Evolutionary conservation across 2,888 invertebrate species (phyloP).

Genomic region (Adineta ricciae): DNA sequence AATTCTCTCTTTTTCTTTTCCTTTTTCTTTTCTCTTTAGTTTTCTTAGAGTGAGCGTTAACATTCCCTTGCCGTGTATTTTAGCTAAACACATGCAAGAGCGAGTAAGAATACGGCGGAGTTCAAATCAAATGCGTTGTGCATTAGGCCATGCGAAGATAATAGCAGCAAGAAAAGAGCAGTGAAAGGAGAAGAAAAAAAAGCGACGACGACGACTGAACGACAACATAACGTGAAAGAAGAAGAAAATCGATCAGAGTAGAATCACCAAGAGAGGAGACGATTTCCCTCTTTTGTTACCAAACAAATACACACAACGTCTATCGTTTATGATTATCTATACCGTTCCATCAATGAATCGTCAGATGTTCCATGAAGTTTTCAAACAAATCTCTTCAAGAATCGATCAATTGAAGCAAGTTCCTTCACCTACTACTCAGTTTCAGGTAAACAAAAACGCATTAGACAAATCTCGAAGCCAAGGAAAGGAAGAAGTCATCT

Average conservation of each 20-base stretch:
- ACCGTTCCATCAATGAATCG: neutral
- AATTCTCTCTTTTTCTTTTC: neutral
- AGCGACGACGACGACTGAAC: too few species aligned
- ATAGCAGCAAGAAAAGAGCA: neutral
- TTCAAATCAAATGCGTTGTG: neutral
- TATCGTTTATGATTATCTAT: neutral
- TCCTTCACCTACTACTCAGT: neutral
- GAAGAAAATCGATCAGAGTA: conserved; percentile 2
- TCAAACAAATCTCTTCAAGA: conserved; percentile 7
- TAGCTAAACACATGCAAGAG: neutral
- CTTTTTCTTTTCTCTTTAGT: neutral
- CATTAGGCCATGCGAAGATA: neutral
- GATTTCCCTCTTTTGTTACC: neutral
- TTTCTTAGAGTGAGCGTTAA: neutral
- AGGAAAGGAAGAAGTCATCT: neutral
- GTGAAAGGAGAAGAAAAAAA: neutral
- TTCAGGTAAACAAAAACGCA: neutral
- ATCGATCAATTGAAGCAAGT: neutral
- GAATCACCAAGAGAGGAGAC: neutral
- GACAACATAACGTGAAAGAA: neutral
- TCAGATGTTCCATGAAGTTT: neutral
- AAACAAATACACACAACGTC: neutral
- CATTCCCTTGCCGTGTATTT: neutral
- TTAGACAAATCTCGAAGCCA: too few species aligned
- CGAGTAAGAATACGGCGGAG: neutral